Evolutionary conservation across 2,888 invertebrate genomes (phyloP).

Genomic region (Dorcus hopei): DNA sequence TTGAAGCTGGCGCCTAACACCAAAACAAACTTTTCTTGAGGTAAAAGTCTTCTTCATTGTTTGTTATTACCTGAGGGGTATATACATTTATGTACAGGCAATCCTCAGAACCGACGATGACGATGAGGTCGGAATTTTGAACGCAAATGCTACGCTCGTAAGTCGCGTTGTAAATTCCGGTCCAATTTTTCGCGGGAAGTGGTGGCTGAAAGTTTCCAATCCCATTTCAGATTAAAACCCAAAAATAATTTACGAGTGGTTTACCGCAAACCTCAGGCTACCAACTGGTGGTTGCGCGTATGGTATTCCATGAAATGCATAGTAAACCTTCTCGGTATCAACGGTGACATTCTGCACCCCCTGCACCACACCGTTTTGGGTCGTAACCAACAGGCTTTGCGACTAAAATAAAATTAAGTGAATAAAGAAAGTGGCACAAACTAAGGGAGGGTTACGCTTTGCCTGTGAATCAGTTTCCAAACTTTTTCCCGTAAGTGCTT

Average conservation of each 20-base stretch:
- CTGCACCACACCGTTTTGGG: background rate
- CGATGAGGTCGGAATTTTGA: constrained; percentile 16
- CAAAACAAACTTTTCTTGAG: background rate
- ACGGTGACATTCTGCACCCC: background rate
- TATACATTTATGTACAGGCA: constrained; percentile 37
- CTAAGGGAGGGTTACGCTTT: too few species aligned
- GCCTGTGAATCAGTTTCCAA: too few species aligned
- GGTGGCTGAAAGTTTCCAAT: constrained; percentile 23
- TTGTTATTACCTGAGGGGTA: constrained; percentile 27
- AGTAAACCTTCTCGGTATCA: background rate
- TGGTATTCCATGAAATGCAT: background rate
- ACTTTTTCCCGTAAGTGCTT: too few species aligned
- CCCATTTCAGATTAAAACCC: background rate
- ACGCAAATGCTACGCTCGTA: constrained; percentile 20
- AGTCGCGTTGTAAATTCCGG: constrained; percentile 24
- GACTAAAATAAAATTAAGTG: background rate
- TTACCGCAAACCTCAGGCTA: background rate
- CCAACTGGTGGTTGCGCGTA: background rate
- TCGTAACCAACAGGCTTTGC: background rate
- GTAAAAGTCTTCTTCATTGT: background rate
- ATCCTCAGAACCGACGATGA: constrained; percentile 30
- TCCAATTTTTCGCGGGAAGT: constrained; percentile 27
- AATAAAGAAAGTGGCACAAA: too few species aligned
- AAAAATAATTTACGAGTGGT: background rate
- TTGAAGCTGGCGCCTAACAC: background rate